Evolutionary conservation across 1,140 invertebrate genomes (phyloP).

Genomic region (Phortica variegata): DNA sequence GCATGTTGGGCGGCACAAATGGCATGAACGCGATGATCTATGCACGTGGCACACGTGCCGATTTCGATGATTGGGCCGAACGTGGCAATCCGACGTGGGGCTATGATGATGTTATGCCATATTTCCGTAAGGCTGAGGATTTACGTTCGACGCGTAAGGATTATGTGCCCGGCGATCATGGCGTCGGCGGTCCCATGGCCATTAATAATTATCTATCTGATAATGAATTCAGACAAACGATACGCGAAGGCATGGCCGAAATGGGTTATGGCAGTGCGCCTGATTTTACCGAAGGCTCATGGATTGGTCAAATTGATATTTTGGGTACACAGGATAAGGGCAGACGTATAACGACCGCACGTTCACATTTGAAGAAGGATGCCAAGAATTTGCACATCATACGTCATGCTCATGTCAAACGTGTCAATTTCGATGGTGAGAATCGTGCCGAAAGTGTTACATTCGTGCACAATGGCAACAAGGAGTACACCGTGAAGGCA

Average conservation of each 20-base stretch:
- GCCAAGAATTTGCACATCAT: slow-evolving; percentile 74
- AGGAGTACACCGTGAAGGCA: slow-evolving; percentile 37
- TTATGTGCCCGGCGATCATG: slow-evolving; percentile 62
- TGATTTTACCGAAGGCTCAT: slow-evolving; percentile 61
- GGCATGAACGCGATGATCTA: slow-evolving; percentile 76
- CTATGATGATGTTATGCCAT: slow-evolving; percentile 69
- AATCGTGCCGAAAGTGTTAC: slow-evolving; percentile 75
- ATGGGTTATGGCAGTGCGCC: slow-evolving; percentile 56
- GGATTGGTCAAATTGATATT: slow-evolving; percentile 60
- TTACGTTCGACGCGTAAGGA: slow-evolving; percentile 59
- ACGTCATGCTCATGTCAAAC: slow-evolving; percentile 74
- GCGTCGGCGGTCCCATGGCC: slow-evolving; percentile 61
- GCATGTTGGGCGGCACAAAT: slow-evolving; percentile 70
- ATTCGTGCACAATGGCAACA: slow-evolving; percentile 66
- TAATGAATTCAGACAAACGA: slow-evolving; percentile 54
- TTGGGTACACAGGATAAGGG: slow-evolving; percentile 60
- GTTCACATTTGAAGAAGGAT: slow-evolving; percentile 64
- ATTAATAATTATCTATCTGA: slow-evolving; percentile 60
- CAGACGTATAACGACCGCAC: slow-evolving; percentile 62
- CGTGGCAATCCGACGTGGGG: slow-evolving; percentile 66
- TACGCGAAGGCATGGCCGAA: slow-evolving; percentile 53
- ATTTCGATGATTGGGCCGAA: slow-evolving; percentile 68
- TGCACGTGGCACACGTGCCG: slow-evolving; percentile 67
- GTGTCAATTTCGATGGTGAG: slow-evolving; percentile 70
- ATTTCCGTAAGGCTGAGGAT: slow-evolving; percentile 69